These are phyloP conservation scores for Omphaloscelis lunosa DNA, from an alignment of 2,888 invertebrate genomes.

Conservation along the genomic window DNA sequence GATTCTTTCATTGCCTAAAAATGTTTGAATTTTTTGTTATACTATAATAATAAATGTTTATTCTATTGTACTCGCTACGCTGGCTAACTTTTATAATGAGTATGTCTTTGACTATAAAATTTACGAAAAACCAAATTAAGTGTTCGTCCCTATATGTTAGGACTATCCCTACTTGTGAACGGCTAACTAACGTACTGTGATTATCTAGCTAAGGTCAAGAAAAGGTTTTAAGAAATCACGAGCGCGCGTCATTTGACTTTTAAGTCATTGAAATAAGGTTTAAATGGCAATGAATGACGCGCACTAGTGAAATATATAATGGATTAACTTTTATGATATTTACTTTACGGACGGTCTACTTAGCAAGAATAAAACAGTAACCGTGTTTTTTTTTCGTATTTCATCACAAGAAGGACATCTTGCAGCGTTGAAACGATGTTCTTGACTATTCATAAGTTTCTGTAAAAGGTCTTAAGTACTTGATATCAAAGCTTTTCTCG, in stretches of 20 bases:
- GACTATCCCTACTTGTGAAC: not conserved
- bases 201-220: not conserved
- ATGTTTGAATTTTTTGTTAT: not conserved
- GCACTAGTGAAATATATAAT: constrained; percentile 1
- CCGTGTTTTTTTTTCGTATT: constrained; percentile 14
- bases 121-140: not conserved
- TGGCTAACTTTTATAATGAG: not conserved
- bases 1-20: constrained; percentile 95
- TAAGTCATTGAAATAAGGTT: not conserved
- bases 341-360: not conserved
- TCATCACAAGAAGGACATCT: constrained; percentile 32
- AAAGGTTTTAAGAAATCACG: not conserved
- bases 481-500: constrained; percentile 5
- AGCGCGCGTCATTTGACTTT: not conserved
- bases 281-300: not conserved
- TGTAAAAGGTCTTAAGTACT: constrained; percentile 35
- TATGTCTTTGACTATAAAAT: not conserved
- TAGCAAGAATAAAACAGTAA: constrained; percentile 30
- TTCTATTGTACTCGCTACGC: not conserved
- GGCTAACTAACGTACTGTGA: not conserved
- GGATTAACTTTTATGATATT: not conserved
- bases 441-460: constrained; percentile 36
- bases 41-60: not conserved
- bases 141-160: not conserved
- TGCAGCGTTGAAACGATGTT: not conserved